Conservation (phyloP, 2,888 invertebrate species). For the Drosophila affinis region DNA sequence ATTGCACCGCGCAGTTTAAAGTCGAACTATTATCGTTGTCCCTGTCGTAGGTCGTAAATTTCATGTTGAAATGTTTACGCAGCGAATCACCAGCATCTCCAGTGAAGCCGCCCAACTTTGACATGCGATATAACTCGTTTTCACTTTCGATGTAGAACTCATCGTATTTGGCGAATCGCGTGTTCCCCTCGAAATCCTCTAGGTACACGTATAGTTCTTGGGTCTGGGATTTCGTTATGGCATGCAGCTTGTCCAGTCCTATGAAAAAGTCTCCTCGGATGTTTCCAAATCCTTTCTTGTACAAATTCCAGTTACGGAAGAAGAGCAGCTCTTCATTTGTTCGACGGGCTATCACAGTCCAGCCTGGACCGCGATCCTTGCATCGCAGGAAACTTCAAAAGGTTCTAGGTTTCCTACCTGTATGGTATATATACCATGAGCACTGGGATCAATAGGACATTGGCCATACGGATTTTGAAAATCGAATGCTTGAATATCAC, state of each 20-base stretch:
- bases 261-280: constrained; percentile 86
- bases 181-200: constrained; percentile 85
- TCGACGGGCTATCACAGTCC: no score
- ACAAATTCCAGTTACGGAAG: no score
- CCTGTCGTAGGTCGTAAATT: constrained; percentile 83
- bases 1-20: constrained; percentile 85
- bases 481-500: no score
- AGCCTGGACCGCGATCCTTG: no score
- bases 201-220: constrained; percentile 86
- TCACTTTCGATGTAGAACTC: constrained; percentile 88
- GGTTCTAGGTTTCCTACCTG: no score
- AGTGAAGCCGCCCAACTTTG: constrained; percentile 85
- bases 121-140: constrained; percentile 87
- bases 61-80: constrained; percentile 79
- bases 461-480: no score
- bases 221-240: constrained; percentile 73
- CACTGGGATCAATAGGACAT: no score
- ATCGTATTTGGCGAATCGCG: constrained; percentile 60
- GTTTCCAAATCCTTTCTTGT: no score
- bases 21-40: constrained; percentile 86
- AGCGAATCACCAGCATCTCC: constrained; percentile 87
- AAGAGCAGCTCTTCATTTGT: no score
- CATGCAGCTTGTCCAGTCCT: constrained; percentile 88
- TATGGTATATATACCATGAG: no score
- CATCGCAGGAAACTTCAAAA: no score